phyloP scores from a whole-genome alignment of 2,797 vertebrate species.

The Buceros bicornis region DNA sequence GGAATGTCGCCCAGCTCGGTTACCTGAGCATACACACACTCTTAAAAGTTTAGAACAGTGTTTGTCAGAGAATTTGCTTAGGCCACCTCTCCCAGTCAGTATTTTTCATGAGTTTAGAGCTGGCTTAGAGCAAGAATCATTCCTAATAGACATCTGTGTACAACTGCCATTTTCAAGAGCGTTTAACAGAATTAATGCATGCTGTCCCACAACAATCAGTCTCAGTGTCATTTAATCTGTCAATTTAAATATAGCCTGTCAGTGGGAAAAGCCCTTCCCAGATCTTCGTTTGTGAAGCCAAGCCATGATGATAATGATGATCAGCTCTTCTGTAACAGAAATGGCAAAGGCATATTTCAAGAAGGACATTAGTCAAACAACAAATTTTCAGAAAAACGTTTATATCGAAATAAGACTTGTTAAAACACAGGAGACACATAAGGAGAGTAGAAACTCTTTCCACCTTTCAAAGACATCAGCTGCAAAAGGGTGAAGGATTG shows the following conservation, averaged over 20 bases:
- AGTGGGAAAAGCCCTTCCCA: too few relatives aligned
- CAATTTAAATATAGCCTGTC: neutral
- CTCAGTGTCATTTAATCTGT: neutral
- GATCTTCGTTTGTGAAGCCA: too few relatives aligned
- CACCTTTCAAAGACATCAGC: neutral
- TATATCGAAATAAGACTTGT: neutral
- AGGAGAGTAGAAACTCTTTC: neutral
- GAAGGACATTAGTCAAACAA: neutral
- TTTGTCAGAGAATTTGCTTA: neutral
- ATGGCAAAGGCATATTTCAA: neutral
- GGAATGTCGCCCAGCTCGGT: neutral
- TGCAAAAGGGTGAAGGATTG: neutral
- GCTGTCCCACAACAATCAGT: fast-evolving
- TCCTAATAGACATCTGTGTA: neutral
- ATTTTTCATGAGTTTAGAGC: neutral
- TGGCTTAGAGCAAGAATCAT: neutral
- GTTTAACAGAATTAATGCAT: neutral
- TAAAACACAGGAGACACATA: neutral
- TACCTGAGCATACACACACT: neutral
- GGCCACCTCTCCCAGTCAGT: neutral
- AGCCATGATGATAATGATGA: too few relatives aligned
- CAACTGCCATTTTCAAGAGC: neutral
- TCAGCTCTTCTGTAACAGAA: neutral
- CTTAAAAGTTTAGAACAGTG: neutral
- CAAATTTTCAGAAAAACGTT: neutral